phyloP scores from a whole-genome alignment of 1,140 invertebrate genomes.

The Gonatopus flavifemur region DNA sequence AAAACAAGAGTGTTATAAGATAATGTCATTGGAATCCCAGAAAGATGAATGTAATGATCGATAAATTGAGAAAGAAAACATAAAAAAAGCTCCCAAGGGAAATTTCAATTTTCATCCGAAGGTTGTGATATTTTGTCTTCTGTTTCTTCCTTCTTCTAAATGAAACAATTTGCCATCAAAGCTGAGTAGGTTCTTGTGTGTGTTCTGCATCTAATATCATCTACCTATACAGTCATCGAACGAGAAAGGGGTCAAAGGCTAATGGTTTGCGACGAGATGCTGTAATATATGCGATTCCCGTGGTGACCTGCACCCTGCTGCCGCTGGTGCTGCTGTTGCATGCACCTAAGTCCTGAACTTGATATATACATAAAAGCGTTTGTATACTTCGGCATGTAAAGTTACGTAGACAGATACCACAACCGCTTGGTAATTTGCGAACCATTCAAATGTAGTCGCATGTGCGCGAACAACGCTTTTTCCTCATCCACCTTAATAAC shows the following conservation, averaged over 20 bases:
- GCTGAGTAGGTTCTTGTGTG: too few species aligned
- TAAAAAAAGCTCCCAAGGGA: too few species aligned
- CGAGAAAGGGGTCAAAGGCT: slow-evolving; percentile 28
- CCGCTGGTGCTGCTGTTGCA: neutral
- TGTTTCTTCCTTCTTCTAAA: too few species aligned
- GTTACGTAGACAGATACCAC: slow-evolving; percentile 12
- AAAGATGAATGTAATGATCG: too few species aligned
- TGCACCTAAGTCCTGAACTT: neutral
- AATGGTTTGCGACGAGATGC: slow-evolving; percentile 37
- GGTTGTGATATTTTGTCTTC: too few species aligned
- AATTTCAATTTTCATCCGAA: too few species aligned
- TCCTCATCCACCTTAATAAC: neutral
- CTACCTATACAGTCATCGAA: slow-evolving; percentile 24
- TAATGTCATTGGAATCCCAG: too few species aligned
- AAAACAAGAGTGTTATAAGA: too few species aligned
- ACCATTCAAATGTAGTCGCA: slow-evolving; percentile 21
- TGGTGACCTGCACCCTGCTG: slow-evolving; percentile 4
- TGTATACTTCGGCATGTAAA: slow-evolving; percentile 1
- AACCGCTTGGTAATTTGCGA: slow-evolving; percentile 28
- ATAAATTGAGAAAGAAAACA: too few species aligned
- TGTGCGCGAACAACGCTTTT: slow-evolving; percentile 10
- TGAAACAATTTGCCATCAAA: too few species aligned
- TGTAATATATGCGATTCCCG: slow-evolving; percentile 35
- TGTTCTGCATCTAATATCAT: too few species aligned
- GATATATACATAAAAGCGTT: slow-evolving; percentile 5